These are phyloP conservation scores for Gnathonemus echidnorhynchus DNA, from an alignment of 2,113 vertebrate genomes.

Conservation along the genomic window DNA sequence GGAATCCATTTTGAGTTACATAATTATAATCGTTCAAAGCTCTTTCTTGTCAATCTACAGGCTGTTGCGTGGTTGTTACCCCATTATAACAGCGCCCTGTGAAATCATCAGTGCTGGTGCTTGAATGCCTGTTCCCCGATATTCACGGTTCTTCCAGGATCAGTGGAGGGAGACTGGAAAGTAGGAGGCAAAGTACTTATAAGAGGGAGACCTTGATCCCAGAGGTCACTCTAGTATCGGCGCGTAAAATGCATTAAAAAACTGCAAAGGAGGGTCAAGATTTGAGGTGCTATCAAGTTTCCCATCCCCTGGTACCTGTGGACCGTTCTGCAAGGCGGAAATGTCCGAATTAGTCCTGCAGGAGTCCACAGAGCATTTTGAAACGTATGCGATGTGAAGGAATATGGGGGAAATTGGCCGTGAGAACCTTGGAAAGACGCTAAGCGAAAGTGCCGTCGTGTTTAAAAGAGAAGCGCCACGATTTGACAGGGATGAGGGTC, in stretches of 20 bases:
- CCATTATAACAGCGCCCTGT: not conserved
- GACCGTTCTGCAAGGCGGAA: not conserved
- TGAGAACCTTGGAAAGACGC: not conserved
- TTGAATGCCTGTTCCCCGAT: not conserved
- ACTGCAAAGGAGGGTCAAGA: not conserved
- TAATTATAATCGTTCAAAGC: not conserved
- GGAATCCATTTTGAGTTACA: not conserved
- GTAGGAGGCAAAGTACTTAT: not conserved
- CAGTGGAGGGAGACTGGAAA: not conserved
- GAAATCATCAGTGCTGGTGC: not conserved
- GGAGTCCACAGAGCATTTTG: constrained; percentile 22
- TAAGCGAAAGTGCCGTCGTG: not conserved
- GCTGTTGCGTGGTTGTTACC: not conserved
- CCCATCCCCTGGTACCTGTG: too few species aligned
- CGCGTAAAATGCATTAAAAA: not conserved
- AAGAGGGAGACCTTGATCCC: not conserved
- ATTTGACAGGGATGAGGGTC: not conserved
- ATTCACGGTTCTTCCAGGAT: not conserved
- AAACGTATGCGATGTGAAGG: constrained; percentile 9
- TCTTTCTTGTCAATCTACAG: not conserved
- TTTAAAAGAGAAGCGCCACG: not conserved
- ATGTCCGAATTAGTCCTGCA: constrained; percentile 24
- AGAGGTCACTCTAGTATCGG: not conserved
- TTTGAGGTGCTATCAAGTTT: not conserved
- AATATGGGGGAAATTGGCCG: not conserved